Evolutionary conservation across 2,888 invertebrate genomes (phyloP).

Genomic region (Serripes groenlandicus): DNA sequence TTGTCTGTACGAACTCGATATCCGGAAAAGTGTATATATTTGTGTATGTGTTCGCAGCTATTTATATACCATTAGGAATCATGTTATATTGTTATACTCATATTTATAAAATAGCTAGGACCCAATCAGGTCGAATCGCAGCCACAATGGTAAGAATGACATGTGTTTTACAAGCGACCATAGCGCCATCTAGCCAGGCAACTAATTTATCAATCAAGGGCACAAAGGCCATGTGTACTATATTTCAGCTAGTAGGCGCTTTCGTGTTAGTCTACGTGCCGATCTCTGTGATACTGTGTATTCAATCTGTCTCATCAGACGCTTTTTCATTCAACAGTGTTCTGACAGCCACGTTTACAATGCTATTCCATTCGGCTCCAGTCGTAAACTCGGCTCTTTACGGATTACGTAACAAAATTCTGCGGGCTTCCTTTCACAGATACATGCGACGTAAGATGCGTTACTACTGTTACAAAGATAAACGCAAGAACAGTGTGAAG

Average conservation of each 20-base stretch:
- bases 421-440: slow-evolving; percentile 78
- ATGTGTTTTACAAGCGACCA: slow-evolving; percentile 82
- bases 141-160: slow-evolving; percentile 84
- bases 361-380: slow-evolving; percentile 79
- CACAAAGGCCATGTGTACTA: slow-evolving; percentile 82
- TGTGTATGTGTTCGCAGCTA: slow-evolving; percentile 70
- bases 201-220: slow-evolving; percentile 74
- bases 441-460: slow-evolving; percentile 75
- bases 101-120: slow-evolving; percentile 81
- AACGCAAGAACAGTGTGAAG: slow-evolving; percentile 76
- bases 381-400: slow-evolving; percentile 81
- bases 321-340: slow-evolving; percentile 64
- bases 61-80: slow-evolving; percentile 76
- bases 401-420: slow-evolving; percentile 80
- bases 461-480: slow-evolving; percentile 76
- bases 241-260: slow-evolving; percentile 81
- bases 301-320: slow-evolving; percentile 64
- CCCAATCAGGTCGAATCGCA: slow-evolving; percentile 82
- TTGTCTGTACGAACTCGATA: slow-evolving; percentile 69
- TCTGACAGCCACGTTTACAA: slow-evolving; percentile 75
- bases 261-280: slow-evolving; percentile 81
- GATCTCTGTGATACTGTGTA: slow-evolving; percentile 74
- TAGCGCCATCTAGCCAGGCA: slow-evolving; percentile 73
- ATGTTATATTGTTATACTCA: slow-evolving; percentile 82
- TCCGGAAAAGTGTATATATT: slow-evolving; percentile 74